Percentiles rank a stretch among this genome's conserved stretches.
These are phyloP conservation scores for Hylia prasina DNA, from an alignment of 2,113 vertebrate species.

Conservation along the genomic window DNA sequence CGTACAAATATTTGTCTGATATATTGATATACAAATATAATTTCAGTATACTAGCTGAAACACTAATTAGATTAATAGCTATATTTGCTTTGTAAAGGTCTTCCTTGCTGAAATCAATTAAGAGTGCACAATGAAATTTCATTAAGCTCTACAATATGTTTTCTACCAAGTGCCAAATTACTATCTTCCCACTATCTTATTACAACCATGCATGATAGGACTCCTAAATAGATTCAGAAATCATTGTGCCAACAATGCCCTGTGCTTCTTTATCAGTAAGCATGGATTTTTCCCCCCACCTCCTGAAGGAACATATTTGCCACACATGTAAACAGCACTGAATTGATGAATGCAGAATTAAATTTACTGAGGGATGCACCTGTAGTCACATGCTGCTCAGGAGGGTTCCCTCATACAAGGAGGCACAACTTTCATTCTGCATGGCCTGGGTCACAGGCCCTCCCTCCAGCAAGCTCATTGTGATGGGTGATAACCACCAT, in stretches of 20 bases:
- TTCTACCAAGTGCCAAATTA: slow-evolving; percentile 37
- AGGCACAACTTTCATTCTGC: rapidly evolving
- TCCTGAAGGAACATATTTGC: background rate
- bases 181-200: slow-evolving; percentile 21
- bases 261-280: background rate
- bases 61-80: slow-evolving; percentile 56
- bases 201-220: background rate
- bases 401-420: background rate
- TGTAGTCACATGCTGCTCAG: background rate
- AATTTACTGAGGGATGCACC: background rate
- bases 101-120: slow-evolving; percentile 60
- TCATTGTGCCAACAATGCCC: background rate
- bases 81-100: slow-evolving; percentile 62
- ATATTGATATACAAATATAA: slow-evolving; percentile 44
- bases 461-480: background rate
- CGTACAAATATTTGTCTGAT: slow-evolving; percentile 53
- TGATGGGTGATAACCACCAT: background rate
- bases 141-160: slow-evolving; percentile 43
- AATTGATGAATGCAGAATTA: background rate
- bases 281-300: background rate
- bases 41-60: slow-evolving; percentile 38
- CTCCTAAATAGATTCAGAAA: background rate
- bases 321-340: background rate
- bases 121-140: slow-evolving; percentile 34
- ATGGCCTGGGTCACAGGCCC: background rate